A percentile compares a stretch with the other conserved stretches of the same genome.
Conservation (phyloP, 2,113 vertebrate species). For the Hiodon alosoides region DNA sequence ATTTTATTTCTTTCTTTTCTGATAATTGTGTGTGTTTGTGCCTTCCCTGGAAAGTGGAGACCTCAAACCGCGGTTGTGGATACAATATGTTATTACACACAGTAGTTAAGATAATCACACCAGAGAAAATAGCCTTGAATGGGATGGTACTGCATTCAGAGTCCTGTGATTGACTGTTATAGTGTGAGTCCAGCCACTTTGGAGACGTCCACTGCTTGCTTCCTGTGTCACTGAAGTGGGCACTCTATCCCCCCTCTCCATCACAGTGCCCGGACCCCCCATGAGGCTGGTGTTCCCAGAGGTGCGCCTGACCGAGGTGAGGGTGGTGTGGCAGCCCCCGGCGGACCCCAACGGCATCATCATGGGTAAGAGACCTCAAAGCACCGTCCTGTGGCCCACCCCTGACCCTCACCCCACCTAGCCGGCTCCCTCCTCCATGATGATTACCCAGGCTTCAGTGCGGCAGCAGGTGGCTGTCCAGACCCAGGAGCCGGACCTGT, state of each 20-base stretch:
- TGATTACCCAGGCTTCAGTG: too few relatives aligned
- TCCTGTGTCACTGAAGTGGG: not conserved
- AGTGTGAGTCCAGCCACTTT: not conserved
- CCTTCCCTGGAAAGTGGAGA: not conserved
- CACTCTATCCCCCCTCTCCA: not conserved
- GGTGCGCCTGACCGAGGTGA: slow-evolving; percentile 64
- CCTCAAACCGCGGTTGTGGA: not conserved
- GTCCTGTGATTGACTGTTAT: not conserved
- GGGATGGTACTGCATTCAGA: not conserved
- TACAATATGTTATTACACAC: not conserved
- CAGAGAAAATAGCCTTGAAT: not conserved
- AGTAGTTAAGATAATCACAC: not conserved
- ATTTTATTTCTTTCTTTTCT: not conserved
- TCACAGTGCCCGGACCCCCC: slow-evolving; percentile 63
- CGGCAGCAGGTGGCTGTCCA: too few relatives aligned
- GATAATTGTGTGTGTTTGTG: not conserved
- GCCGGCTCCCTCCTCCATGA: too few relatives aligned
- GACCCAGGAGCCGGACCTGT: too few relatives aligned
- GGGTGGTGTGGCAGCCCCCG: slow-evolving; percentile 70
- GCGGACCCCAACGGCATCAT: slow-evolving; percentile 74
- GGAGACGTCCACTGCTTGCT: not conserved
- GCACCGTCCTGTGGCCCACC: not conserved
- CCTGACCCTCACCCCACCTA: too few relatives aligned
- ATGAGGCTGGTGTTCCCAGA: slow-evolving; percentile 74
- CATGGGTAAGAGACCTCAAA: slow-evolving; percentile 59